Conservation (phyloP, 2,113 vertebrate genomes). For the Scomber japonicus region DNA sequence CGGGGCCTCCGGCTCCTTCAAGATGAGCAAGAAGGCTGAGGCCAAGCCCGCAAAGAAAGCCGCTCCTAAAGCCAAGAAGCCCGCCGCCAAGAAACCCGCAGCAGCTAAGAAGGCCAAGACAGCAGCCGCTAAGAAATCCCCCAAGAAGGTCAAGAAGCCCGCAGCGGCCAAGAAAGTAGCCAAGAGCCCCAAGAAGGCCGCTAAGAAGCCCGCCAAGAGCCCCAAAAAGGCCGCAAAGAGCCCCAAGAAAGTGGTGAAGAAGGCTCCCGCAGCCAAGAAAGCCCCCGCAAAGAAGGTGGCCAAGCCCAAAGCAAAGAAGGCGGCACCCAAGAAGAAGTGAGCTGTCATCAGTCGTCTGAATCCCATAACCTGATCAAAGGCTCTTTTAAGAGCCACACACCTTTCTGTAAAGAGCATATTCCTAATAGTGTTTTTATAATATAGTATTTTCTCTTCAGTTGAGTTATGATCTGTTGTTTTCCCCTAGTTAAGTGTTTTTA, state of each 20-base stretch:
- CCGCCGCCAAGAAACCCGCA: background rate
- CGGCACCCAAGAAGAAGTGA: constrained; percentile 14
- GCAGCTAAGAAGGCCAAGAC: background rate
- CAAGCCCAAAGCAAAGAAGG: background rate
- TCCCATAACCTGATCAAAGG: background rate
- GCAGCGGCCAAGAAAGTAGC: background rate
- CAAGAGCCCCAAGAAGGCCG: background rate
- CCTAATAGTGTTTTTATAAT: too few species aligned
- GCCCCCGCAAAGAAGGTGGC: background rate
- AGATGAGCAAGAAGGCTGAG: too few species aligned
- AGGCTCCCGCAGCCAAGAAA: background rate
- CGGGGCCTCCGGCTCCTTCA: too few species aligned
- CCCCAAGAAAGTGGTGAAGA: background rate
- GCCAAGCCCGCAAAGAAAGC: background rate
- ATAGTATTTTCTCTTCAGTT: too few species aligned
- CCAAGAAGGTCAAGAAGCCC: background rate
- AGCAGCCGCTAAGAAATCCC: background rate
- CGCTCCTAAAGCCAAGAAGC: background rate
- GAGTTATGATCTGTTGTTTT: too few species aligned
- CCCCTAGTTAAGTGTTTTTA: too few species aligned
- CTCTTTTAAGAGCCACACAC: constrained; percentile 19
- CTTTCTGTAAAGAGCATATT: background rate
- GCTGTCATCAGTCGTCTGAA: background rate
- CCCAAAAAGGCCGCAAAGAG: background rate
- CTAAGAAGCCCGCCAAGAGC: background rate